phyloP scores from a whole-genome alignment of 2,797 vertebrate species.

The Lepus townsendii region DNA sequence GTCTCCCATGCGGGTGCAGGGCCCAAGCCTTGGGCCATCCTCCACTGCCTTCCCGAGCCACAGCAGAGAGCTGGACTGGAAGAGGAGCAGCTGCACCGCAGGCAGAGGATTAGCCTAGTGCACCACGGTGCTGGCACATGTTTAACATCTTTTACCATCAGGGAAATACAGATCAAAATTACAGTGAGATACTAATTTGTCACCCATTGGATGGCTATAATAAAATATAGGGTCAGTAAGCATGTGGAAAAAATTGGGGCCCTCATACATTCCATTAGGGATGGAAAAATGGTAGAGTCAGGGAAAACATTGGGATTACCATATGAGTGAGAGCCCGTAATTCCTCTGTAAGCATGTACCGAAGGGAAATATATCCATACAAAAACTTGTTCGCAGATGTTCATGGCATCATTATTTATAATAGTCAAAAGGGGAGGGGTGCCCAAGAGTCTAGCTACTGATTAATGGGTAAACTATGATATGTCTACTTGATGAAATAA shows the following conservation, averaged over 20 bases:
- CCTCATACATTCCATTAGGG: neutral
- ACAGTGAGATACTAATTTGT: neutral
- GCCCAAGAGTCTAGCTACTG: neutral
- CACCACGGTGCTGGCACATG: too few relatives aligned
- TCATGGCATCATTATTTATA: neutral
- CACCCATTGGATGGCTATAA: neutral
- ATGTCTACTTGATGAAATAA: neutral
- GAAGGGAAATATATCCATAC: neutral
- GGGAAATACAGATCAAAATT: slow-evolving; percentile 28
- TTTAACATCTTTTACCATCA: neutral
- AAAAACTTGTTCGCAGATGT: neutral
- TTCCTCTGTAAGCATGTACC: neutral
- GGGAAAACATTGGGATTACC: neutral
- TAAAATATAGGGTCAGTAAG: neutral
- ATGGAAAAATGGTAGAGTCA: neutral
- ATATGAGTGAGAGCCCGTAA: neutral
- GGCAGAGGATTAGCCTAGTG: too few relatives aligned
- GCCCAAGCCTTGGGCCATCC: too few relatives aligned
- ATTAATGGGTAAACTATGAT: neutral
- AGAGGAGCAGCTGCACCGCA: too few relatives aligned
- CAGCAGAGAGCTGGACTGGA: too few relatives aligned
- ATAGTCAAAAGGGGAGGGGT: neutral
- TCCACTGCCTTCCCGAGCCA: too few relatives aligned
- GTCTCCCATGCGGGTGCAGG: too few relatives aligned
- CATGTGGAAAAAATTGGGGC: neutral